These are phyloP conservation scores for Rotaria socialis DNA, from an alignment of 2,888 invertebrate genomes.

Conservation along the genomic window DNA sequence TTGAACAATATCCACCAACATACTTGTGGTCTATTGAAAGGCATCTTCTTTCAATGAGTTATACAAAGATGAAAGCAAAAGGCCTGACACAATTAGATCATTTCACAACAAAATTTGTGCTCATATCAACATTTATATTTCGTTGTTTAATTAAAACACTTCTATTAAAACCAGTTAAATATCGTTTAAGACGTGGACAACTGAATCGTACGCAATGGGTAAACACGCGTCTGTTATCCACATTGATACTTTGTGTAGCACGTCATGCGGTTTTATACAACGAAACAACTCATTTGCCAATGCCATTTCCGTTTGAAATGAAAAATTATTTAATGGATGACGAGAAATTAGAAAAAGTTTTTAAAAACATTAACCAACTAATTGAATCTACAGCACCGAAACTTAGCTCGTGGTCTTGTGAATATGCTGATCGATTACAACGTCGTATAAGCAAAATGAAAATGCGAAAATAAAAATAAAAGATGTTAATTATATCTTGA, in stretches of 20 bases:
- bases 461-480: not conserved
- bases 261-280: not conserved
- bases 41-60: not conserved
- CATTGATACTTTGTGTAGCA: not conserved
- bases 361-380: not conserved
- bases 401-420: not conserved
- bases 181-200: slow-evolving; percentile 51
- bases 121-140: slow-evolving; percentile 6
- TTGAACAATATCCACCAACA: not conserved
- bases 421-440: slow-evolving; percentile 26
- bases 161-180: slow-evolving; percentile 55
- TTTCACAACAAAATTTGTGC: slow-evolving; percentile 18
- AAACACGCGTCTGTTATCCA: slow-evolving; percentile 2
- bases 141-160: slow-evolving; percentile 47
- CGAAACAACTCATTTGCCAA: not conserved
- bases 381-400: not conserved
- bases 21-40: slow-evolving; percentile 14
- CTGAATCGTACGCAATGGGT: slow-evolving; percentile 46
- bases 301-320: slow-evolving; percentile 36
- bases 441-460: not conserved
- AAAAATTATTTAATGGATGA: slow-evolving; percentile 4
- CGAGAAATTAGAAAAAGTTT: not conserved
- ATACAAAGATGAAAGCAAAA: not conserved
- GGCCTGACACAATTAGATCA: not conserved
- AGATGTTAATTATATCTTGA: too few relatives aligned